Evolutionary conservation across 2,113 vertebrate species (phyloP), one percentile per base, ranked within the genome.

Genomic region (Emydura subglobosa): DNA sequence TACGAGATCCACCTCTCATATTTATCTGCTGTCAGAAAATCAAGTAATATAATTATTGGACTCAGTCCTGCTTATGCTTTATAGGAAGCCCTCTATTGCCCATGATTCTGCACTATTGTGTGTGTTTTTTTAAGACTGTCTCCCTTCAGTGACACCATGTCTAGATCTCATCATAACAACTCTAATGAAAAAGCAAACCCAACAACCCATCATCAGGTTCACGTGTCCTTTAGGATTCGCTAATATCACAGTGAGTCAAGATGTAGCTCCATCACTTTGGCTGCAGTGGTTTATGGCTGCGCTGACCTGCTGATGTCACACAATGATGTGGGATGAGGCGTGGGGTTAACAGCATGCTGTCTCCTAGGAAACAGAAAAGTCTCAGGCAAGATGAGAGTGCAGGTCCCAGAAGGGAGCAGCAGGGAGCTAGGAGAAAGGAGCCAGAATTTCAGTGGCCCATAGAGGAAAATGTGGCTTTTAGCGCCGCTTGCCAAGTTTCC

Each of bases 91-190:
- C 95, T 97, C 97, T 95, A 93, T 95, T 91, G 78, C 49, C 79
- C 22, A 49, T 0, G 1, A 54, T 96, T 93, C 96, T 0, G 0
- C 34, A 6, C 85, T 39, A 4, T 34, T 7, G 2, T 53, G 21
- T 39, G 6, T 79, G 85, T 94, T 94, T 79, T 93, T 95, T 97
- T 82, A 3, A 76, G 90, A 78, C 96, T 96, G 87, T 96, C 95
- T 98, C 89, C 96, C 80, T 61, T 96, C 83, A 93, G 94, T 97
- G 96, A 98, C 96, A 97, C 81, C 44, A 97, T 94, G 97, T 97
- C 97, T 97, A 93, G 93, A 85, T 87, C 96, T 86, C 94, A 80
- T 97, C 55, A 94, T 95, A 95, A 96, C 34, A 91, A 92, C 84
- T 78, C 89, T 95, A 96, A 93, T 97, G 97, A 97, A 95, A 97